Conservation (phyloP, 1,140 invertebrate genomes). For the Periplaneta americana region DNA sequence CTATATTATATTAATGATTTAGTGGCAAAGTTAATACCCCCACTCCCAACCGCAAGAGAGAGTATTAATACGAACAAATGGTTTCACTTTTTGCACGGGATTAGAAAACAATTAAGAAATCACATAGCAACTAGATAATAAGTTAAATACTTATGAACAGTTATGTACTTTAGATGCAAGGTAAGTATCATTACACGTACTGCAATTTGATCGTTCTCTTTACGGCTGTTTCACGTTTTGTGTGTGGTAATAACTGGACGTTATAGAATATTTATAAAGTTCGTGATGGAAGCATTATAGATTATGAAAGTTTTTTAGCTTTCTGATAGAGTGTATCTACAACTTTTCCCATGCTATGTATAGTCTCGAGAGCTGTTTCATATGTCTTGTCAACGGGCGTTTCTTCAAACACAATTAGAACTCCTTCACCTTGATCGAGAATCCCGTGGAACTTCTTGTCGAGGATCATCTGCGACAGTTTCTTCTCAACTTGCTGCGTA, state of each 20-base stretch:
- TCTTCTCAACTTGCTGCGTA: conserved; percentile 92
- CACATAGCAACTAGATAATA: background rate
- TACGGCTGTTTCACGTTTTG: background rate
- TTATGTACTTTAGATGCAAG: background rate
- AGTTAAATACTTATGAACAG: background rate
- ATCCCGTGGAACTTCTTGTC: conserved; percentile 97
- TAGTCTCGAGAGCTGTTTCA: conserved; percentile 92
- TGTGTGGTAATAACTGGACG: background rate
- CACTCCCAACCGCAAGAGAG: background rate
- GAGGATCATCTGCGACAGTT: conserved; percentile 99
- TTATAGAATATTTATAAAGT: background rate
- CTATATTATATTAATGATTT: too few species aligned
- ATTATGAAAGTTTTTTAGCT: conserved; percentile 94
- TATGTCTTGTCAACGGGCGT: conserved; percentile 94
- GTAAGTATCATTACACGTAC: background rate
- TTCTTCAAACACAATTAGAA: conserved; percentile 96
- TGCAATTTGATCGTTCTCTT: background rate
- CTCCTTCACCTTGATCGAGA: conserved; percentile 95
- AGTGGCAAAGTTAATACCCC: too few species aligned
- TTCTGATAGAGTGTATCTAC: conserved; percentile 97
- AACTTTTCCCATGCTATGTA: conserved; percentile 98
- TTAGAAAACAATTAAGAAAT: background rate
- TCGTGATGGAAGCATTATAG: conserved; percentile 1
- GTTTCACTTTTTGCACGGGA: background rate
- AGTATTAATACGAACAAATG: background rate